Evolutionary conservation across 2,113 vertebrate genomes (phyloP), one percentile per base, ranked within the genome.

Genomic region (Odontesthes bonariensis): DNA sequence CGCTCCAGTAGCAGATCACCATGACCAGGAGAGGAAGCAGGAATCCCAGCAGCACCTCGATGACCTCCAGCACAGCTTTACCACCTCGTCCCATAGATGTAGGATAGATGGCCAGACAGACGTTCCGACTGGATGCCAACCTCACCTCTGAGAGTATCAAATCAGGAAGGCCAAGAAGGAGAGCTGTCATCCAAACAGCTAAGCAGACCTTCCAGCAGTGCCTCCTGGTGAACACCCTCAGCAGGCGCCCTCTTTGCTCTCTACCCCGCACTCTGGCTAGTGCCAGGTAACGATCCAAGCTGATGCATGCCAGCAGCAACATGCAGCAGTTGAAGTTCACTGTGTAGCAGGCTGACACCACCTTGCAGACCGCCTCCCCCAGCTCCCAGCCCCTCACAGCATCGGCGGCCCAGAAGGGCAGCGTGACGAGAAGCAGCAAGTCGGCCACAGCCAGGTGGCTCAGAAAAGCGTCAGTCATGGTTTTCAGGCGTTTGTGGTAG

Each of bases 251-350:
- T 49, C 58, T 63, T 10, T 32, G 62, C 9, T 69, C 73, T 38
- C 19, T 38, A 1, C 79, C 62, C 22, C 70, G 86, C 1, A 6
- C 69, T 33, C 78, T 73, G 12, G 22, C 84, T n/a, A 94, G 76
- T 0, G 96, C 94, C 49, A 91, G 81, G 35, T 96, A 96, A 19
- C 97, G 95, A 33, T 99, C 97, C 65, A 98, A 49, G 2, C 97
- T 98, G 89, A 99, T 96, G 53, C 95, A 97, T 27, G 96, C 96
- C 88, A 99, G 89, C 65, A 99, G 94, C 79, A 96, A 89, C 96
- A 98, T 99, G 76, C 96, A 94, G 33, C 96, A 96, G 72, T 95
- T 96, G 85, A 99, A 99, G 82, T 96, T 99, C 42, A 95, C 86
- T 0, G 95, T 95, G 73, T 97, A 98, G 54, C 96, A 88, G 8